These are phyloP conservation scores for Cataglyphis rosenhaueri DNA, from an alignment of 2,888 invertebrate genomes.

Conservation along the genomic window DNA sequence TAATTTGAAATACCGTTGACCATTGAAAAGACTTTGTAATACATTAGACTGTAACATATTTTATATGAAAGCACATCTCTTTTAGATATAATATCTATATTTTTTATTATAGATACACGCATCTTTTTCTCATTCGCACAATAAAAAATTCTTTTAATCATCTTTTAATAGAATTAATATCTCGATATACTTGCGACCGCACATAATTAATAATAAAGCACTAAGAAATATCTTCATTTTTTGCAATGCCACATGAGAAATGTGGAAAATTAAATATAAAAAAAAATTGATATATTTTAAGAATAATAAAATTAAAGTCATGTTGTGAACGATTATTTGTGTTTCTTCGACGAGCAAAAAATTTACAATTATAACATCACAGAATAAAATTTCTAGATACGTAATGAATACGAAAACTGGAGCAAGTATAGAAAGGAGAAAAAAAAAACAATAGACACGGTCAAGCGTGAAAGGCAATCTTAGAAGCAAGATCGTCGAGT, in stretches of 20 bases:
- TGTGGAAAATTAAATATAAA: conserved; percentile 3
- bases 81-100: background rate
- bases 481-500: background rate
- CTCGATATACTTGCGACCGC: background rate
- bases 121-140: background rate
- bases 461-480: background rate
- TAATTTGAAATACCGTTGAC: background rate
- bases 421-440: no score
- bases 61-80: conserved; percentile 3
- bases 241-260: background rate
- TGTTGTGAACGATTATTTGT: background rate
- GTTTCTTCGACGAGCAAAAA: background rate
- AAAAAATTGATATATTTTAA: background rate
- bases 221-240: background rate
- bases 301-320: background rate
- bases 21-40: background rate
- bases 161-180: background rate
- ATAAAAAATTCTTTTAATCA: background rate
- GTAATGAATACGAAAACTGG: background rate
- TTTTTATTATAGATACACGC: background rate
- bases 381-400: background rate
- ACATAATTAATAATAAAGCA: background rate
- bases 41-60: conserved; percentile 22
- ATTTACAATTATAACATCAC: background rate
- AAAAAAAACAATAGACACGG: background rate